phyloP scores from a whole-genome alignment of 2,797 vertebrate species.

The Hippopotamyrus pictus region DNA sequence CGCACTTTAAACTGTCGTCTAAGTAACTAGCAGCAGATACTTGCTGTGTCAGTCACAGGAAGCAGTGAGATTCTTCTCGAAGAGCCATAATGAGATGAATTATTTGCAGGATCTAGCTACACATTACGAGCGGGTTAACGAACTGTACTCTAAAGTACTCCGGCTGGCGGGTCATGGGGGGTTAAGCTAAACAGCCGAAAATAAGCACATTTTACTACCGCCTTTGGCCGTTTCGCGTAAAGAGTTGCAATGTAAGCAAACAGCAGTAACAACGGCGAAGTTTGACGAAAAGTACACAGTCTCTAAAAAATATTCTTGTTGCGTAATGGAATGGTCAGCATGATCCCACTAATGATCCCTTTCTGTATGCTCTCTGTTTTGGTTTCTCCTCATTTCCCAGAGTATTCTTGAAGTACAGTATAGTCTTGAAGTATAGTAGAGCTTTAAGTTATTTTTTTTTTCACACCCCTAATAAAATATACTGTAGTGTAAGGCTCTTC shows the following conservation, averaged over 20 bases:
- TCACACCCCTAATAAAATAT: not conserved
- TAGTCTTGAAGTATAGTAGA: not conserved
- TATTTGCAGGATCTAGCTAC: constrained; percentile 6
- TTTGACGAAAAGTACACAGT: not conserved
- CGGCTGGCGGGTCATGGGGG: not conserved
- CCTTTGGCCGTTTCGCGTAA: not conserved
- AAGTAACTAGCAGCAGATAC: not conserved
- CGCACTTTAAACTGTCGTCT: not conserved
- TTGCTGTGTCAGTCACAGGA: not conserved
- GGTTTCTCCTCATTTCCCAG: not conserved
- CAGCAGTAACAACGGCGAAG: not conserved
- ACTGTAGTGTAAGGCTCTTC: not conserved
- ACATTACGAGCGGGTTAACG: not conserved
- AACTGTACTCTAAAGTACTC: not conserved
- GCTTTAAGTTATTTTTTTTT: not conserved
- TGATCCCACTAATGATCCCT: not conserved
- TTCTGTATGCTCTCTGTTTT: not conserved
- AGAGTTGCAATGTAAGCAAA: not conserved
- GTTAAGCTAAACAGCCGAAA: not conserved
- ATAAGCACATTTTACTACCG: constrained; percentile 15
- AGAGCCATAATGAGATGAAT: not conserved
- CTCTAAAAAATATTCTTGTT: not conserved
- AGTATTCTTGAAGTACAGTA: not conserved
- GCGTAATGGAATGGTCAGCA: not conserved
- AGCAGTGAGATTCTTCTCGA: not conserved